phyloP scores from a whole-genome alignment of 1,140 invertebrate species.

The Pseudomyrmex cubaensis region DNA sequence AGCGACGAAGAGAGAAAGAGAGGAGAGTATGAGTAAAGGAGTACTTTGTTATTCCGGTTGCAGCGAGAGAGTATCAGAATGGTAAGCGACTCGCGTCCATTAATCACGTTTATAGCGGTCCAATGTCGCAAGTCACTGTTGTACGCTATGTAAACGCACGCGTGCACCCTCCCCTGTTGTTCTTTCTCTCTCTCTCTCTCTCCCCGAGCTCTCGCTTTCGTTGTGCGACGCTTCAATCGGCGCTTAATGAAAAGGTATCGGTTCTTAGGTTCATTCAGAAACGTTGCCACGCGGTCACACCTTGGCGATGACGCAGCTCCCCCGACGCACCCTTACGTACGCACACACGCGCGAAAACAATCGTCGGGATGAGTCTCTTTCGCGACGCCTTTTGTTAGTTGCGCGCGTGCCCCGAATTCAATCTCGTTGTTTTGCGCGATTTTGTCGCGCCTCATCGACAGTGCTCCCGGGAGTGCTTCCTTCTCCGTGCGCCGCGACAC shows the following conservation, averaged over 20 bases:
- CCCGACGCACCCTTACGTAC: conserved; percentile 36
- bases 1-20: conserved; percentile 63
- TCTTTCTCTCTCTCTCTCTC: background rate
- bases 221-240: conserved; percentile 69
- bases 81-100: conserved; percentile 81
- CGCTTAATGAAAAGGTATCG: conserved; percentile 73
- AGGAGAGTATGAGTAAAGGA: conserved; percentile 62
- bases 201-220: conserved; percentile 35
- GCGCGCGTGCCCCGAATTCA: conserved; percentile 8
- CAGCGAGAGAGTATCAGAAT: conserved; percentile 80
- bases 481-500: background rate
- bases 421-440: conserved; percentile 1
- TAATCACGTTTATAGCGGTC: conserved; percentile 83
- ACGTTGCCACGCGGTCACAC: conserved; percentile 30
- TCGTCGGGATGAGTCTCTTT: conserved; percentile 27
- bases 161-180: conserved; percentile 45
- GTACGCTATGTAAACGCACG: conserved; percentile 79
- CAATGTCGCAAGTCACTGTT: conserved; percentile 82
- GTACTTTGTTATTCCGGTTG: conserved; percentile 81
- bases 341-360: background rate
- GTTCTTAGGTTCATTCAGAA: conserved; percentile 69
- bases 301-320: conserved; percentile 48
- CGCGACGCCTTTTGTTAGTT: conserved; percentile 9
- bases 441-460: background rate
- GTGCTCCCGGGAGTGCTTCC: background rate